phyloP scores from a whole-genome alignment of 2,797 vertebrate genomes.

The Xenops minutus region DNA sequence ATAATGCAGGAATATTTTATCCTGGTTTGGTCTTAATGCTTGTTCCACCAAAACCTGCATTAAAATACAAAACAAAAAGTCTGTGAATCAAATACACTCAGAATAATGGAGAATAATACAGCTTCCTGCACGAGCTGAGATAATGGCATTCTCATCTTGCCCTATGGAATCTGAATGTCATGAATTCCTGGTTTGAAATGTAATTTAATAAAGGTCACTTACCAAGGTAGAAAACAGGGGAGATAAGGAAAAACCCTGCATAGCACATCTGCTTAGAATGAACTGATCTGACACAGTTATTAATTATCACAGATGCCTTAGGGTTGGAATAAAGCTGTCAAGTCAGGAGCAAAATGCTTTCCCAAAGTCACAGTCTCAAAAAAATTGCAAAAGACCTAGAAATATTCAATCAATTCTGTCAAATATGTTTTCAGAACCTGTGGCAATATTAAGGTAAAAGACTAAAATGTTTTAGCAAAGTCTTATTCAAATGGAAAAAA shows the following conservation, averaged over 20 bases:
- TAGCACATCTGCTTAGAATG: constrained; percentile 43
- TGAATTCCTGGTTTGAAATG: constrained; percentile 14
- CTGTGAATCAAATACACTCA: background rate
- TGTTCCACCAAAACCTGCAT: background rate
- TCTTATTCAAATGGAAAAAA: background rate
- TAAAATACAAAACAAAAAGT: background rate
- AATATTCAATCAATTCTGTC: background rate
- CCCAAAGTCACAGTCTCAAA: background rate
- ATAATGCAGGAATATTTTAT: background rate
- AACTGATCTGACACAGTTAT: constrained; percentile 41
- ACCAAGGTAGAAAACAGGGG: constrained; percentile 8
- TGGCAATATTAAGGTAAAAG: background rate
- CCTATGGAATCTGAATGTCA: constrained; percentile 35
- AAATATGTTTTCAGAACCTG: background rate
- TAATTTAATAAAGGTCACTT: constrained; percentile 57
- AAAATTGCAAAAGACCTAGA: background rate
- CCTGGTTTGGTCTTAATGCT: background rate
- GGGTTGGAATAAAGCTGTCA: constrained; percentile 46
- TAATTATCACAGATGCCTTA: constrained; percentile 58
- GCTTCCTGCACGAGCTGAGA: background rate
- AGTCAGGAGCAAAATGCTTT: constrained; percentile 15
- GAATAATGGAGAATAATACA: background rate
- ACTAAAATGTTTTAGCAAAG: background rate
- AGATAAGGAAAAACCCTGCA: constrained; percentile 34
- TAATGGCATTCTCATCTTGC: constrained; percentile 3